phyloP scores from a whole-genome alignment of 2,888 invertebrate species.

The Nephrotoma guestfalica region DNA sequence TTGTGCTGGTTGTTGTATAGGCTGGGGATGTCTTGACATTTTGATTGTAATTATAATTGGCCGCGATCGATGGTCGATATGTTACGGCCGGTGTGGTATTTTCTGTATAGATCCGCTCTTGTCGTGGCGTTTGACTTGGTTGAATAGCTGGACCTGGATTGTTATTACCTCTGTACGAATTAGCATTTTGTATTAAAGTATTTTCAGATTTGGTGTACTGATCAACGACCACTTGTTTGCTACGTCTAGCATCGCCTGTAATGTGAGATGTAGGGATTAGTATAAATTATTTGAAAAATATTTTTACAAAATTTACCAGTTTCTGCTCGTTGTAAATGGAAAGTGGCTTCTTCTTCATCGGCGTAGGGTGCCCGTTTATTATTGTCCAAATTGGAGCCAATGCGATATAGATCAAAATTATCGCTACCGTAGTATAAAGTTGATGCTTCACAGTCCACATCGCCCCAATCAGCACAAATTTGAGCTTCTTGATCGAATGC shows the following conservation, averaged over 20 bases:
- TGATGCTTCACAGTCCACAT: slow-evolving; percentile 72
- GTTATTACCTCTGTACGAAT: neutral
- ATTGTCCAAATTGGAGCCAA: slow-evolving; percentile 60
- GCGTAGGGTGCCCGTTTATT: slow-evolving; percentile 40
- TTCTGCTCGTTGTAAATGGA: slow-evolving; percentile 58
- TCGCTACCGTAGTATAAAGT: slow-evolving; percentile 67
- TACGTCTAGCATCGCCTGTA: slow-evolving; percentile 15
- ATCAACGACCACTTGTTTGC: slow-evolving; percentile 26
- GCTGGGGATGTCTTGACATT: slow-evolving; percentile 13
- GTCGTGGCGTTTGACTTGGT: neutral
- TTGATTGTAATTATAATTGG: neutral
- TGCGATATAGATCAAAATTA: slow-evolving; percentile 72
- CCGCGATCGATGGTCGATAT: neutral
- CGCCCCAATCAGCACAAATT: slow-evolving; percentile 84
- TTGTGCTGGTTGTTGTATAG: slow-evolving; percentile 22
- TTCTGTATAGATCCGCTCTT: neutral
- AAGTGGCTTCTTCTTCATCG: slow-evolving; percentile 55
- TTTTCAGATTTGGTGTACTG: slow-evolving; percentile 24
- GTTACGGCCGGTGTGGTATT: neutral
- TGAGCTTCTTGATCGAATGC: slow-evolving; percentile 85
- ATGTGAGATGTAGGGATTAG: neutral
- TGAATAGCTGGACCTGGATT: slow-evolving; percentile 18
- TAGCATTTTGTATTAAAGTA: neutral
- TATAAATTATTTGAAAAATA: neutral
- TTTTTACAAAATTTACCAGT: slow-evolving; percentile 32